A percentile compares a stretch with the other conserved stretches of the same genome.
Conservation (phyloP, 1,140 invertebrate genomes). For the Orchestia grillus region DNA sequence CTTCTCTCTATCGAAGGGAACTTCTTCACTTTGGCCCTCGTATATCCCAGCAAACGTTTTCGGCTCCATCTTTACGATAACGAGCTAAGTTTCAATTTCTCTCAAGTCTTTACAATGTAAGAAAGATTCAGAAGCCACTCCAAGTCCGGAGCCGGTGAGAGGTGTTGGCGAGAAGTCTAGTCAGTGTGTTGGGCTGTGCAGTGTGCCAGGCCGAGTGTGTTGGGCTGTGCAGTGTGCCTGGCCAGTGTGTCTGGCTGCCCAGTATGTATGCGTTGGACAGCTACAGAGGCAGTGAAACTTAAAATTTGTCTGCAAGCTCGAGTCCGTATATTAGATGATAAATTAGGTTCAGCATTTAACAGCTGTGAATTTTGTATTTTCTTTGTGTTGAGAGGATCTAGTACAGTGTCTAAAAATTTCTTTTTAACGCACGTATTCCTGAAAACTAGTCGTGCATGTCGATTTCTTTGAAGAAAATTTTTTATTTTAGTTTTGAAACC, state of each 20-base stretch:
- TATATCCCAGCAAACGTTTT: conserved; percentile 32
- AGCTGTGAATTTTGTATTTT: background rate
- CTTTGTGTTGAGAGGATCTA: too few species aligned
- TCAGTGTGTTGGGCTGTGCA: too few species aligned
- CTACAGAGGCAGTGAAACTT: background rate
- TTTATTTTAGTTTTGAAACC: too few species aligned
- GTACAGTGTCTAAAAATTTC: too few species aligned
- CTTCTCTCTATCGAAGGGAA: conserved; percentile 22
- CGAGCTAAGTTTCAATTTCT: conserved; percentile 43
- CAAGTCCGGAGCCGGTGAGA: background rate
- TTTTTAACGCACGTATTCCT: too few species aligned
- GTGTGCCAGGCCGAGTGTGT: too few species aligned
- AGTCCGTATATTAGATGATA: background rate
- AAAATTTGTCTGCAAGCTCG: background rate
- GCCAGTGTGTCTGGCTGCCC: too few species aligned
- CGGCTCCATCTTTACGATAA: conserved; percentile 43
- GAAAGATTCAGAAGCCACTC: conserved; percentile 26
- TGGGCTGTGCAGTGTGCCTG: too few species aligned
- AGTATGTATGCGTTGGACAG: too few species aligned
- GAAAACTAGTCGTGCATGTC: too few species aligned
- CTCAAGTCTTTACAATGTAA: conserved; percentile 42
- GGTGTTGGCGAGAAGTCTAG: background rate
- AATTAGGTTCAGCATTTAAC: background rate
- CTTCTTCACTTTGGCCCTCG: conserved; percentile 38
- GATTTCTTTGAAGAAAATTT: too few species aligned